Evolutionary conservation across 1,140 invertebrate genomes (phyloP).

Genomic region (Drosophila varians): DNA sequence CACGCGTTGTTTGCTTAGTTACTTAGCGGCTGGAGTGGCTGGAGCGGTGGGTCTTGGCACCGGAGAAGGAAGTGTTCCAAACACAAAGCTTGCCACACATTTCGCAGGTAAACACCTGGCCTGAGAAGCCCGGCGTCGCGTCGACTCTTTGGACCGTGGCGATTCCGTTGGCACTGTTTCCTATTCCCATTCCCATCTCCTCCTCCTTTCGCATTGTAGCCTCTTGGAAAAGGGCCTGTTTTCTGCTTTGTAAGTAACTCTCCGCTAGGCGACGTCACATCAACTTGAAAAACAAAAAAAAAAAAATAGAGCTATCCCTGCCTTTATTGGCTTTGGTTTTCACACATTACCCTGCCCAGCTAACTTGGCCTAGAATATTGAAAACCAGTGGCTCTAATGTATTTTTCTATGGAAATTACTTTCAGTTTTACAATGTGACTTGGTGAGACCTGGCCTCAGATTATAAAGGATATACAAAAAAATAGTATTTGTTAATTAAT

Average conservation of each 20-base stretch:
- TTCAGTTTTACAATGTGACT: constrained; percentile 19
- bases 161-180: constrained; percentile 5
- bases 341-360: constrained; percentile 24
- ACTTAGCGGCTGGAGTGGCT: constrained; percentile 54
- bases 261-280: constrained; percentile 7
- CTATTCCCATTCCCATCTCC: background rate
- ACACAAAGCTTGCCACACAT: constrained; percentile 67
- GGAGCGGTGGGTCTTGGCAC: constrained; percentile 22
- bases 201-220: background rate
- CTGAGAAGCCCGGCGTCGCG: constrained; percentile 27
- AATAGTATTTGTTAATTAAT: too few species aligned
- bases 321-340: constrained; percentile 56
- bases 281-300: constrained; percentile 15
- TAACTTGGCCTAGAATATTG: constrained; percentile 6
- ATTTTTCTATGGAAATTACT: constrained; percentile 23
- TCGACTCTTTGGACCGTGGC: constrained; percentile 29
- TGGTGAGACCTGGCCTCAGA: too few species aligned
- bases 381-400: constrained; percentile 1
- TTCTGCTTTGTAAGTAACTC: constrained; percentile 1
- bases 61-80: constrained; percentile 52
- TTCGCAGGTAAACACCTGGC: constrained; percentile 59
- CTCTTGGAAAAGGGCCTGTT: constrained; percentile 4
- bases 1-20: constrained; percentile 66
- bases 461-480: too few species aligned
- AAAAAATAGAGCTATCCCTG: constrained; percentile 10